A percentile compares a stretch with the other conserved stretches of the same genome.
phyloP scores from a whole-genome alignment of 2,888 invertebrate genomes.

The Epiblema foenella region DNA sequence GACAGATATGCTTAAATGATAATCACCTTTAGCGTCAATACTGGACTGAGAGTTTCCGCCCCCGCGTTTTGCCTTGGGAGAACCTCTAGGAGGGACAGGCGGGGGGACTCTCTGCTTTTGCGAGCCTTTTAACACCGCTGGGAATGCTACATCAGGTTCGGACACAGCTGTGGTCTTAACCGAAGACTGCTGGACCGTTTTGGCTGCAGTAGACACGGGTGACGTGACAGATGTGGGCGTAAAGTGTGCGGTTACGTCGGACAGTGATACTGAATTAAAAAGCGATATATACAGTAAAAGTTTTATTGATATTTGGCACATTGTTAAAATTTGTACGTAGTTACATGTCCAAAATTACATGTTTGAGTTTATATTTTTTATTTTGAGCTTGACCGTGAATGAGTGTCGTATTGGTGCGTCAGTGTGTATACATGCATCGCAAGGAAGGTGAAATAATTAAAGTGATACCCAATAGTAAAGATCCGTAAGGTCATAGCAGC shows the following conservation, averaged over 20 bases:
- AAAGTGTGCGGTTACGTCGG: constrained; percentile 83
- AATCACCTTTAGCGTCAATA: constrained; percentile 81
- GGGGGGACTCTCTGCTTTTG: constrained; percentile 92
- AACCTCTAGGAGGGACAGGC: constrained; percentile 94
- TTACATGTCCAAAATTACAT: constrained; percentile 77
- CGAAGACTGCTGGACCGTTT: constrained; percentile 62
- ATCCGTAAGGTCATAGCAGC: constrained; percentile 81
- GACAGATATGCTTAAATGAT: constrained; percentile 72
- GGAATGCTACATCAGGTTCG: constrained; percentile 87
- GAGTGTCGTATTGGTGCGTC: constrained; percentile 76
- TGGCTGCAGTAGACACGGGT: constrained; percentile 74
- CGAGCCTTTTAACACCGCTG: constrained; percentile 90
- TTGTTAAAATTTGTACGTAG: constrained; percentile 50
- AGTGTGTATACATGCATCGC: constrained; percentile 62
- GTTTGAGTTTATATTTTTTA: constrained; percentile 83
- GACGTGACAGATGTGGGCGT: constrained; percentile 79
- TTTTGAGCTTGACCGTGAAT: constrained; percentile 80
- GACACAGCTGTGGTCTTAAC: constrained; percentile 67
- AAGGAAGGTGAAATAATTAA: constrained; percentile 58
- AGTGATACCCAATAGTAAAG: constrained; percentile 76
- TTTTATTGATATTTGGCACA: constrained; percentile 71
- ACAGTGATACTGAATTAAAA: constrained; percentile 77
- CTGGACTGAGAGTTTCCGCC: constrained; percentile 73
- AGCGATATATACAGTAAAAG: constrained; percentile 46
- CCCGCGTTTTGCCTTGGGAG: constrained; percentile 87